Conservation (phyloP, 2,888 invertebrate genomes). For the Cheilosia scutellata region DNA sequence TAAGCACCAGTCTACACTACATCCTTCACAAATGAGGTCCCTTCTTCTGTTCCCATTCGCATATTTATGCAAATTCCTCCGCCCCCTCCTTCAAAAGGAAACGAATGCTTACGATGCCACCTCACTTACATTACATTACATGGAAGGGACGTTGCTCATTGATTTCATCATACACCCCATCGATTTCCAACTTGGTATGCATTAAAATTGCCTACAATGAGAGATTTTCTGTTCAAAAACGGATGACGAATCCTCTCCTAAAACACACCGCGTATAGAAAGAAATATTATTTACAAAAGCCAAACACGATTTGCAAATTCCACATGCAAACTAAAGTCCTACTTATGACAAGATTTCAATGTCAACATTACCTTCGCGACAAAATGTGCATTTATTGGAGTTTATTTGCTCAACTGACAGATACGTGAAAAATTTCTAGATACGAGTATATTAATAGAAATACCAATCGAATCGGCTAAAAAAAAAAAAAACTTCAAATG, state of each 20-base stretch:
- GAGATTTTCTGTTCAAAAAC: background rate
- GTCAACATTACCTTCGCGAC: constrained; percentile 6
- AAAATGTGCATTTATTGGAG: background rate
- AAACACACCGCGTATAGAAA: background rate
- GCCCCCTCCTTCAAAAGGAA: background rate
- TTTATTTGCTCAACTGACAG: background rate
- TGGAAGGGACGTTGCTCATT: background rate
- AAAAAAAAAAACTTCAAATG: background rate
- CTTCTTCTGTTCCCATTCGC: constrained; percentile 24
- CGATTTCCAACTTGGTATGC: constrained; percentile 2
- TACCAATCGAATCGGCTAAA: background rate
- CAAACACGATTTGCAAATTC: background rate
- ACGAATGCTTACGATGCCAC: background rate
- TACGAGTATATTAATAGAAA: background rate
- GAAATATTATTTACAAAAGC: background rate
- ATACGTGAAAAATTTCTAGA: background rate
- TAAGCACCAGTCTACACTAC: constrained; percentile 12
- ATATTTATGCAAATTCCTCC: constrained; percentile 20
- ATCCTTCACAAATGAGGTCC: constrained; percentile 25
- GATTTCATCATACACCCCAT: background rate
- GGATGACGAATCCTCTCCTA: background rate
- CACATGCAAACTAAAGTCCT: background rate
- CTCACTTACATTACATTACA: too few species aligned
- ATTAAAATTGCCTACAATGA: constrained; percentile 12
- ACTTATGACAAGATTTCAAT: constrained; percentile 12